Evolutionary conservation across 2,113 vertebrate species (phyloP).

Genomic region (Sphyrna mokarran): DNA sequence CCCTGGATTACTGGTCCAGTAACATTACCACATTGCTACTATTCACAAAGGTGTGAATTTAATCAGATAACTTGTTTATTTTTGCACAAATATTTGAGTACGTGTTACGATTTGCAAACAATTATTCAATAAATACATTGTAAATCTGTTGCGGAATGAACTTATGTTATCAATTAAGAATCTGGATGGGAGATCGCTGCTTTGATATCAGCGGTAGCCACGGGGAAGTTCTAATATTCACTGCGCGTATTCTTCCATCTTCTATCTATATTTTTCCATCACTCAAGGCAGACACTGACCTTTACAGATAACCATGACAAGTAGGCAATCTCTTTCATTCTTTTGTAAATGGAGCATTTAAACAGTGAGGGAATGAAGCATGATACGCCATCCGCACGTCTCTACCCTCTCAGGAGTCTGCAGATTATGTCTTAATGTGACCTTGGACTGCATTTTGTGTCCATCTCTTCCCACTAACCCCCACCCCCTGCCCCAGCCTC

Average conservation of each 20-base stretch:
- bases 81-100: slow-evolving; percentile 1
- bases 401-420: not conserved
- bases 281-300: not conserved
- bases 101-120: not conserved
- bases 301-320: not conserved
- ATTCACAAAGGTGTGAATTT: not conserved
- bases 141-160: not conserved
- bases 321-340: not conserved
- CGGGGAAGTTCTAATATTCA: not conserved
- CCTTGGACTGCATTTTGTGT: too few species aligned
- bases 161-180: not conserved
- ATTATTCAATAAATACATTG: not conserved
- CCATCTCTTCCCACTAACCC: too few species aligned
- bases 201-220: not conserved
- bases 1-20: too few species aligned
- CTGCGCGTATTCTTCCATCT: not conserved
- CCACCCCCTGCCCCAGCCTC: too few species aligned
- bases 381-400: not conserved
- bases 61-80: not conserved
- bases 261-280: not conserved
- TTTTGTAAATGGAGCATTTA: not conserved
- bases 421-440: not conserved
- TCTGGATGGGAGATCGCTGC: not conserved
- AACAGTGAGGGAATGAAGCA: not conserved
- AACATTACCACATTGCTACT: too few species aligned